These are phyloP conservation scores for Liasis olivaceus DNA, from an alignment of 2,797 vertebrate species.

Conservation along the genomic window DNA sequence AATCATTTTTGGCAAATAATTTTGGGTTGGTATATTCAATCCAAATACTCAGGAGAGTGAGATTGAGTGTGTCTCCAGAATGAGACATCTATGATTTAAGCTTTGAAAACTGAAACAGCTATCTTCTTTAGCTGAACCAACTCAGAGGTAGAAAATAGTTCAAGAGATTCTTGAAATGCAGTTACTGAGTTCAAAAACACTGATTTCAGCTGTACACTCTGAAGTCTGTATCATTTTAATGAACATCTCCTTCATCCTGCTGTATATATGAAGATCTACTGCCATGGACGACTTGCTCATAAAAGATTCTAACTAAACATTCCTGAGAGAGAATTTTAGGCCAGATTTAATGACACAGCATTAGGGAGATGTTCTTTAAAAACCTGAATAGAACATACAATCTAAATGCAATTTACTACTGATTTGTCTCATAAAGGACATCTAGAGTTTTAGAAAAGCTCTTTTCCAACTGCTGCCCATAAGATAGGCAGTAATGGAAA, in stretches of 20 bases:
- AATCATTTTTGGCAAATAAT: conserved; percentile 43
- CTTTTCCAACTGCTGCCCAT: background rate
- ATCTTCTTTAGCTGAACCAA: conserved; percentile 55
- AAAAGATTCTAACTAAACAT: background rate
- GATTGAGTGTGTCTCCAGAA: conserved; percentile 65
- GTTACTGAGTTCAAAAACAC: conserved; percentile 40
- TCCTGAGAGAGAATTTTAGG: conserved; percentile 3
- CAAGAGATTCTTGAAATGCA: conserved; percentile 53
- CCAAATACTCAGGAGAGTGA: conserved; percentile 57
- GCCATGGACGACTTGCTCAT: background rate
- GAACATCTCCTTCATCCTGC: conserved; percentile 11
- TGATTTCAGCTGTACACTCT: conserved; percentile 32
- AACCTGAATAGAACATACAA: background rate
- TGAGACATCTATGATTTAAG: conserved; percentile 72
- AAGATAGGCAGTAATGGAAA: background rate
- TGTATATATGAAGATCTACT: conserved; percentile 13
- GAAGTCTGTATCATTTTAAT: conserved; percentile 38
- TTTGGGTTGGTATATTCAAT: conserved; percentile 27
- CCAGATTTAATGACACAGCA: conserved; percentile 30
- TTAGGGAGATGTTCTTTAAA: background rate
- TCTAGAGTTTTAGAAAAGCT: background rate
- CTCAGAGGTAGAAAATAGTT: conserved; percentile 64
- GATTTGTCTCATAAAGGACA: background rate
- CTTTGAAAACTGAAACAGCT: conserved; percentile 66
- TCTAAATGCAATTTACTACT: background rate